These are phyloP conservation scores for Sminthurinus signatus DNA, from an alignment of 1,140 invertebrate species.

Conservation along the genomic window DNA sequence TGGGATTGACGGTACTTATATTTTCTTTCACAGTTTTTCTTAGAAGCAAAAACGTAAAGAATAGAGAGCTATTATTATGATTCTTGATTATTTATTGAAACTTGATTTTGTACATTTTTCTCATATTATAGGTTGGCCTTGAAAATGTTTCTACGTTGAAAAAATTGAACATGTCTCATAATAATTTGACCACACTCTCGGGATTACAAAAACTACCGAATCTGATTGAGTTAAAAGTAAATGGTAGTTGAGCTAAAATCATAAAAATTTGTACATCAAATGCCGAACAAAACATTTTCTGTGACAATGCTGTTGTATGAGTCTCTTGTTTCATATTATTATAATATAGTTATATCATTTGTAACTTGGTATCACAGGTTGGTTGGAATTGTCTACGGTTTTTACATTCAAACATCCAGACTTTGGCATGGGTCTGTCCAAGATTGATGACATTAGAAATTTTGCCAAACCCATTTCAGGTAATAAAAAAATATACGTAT, in stretches of 20 bases:
- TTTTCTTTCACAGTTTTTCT: too few species aligned
- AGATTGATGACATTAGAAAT: conserved; percentile 23
- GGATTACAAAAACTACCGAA: conserved; percentile 28
- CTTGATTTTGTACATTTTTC: not conserved
- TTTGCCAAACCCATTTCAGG: conserved; percentile 38
- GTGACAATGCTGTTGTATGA: too few species aligned
- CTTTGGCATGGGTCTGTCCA: conserved; percentile 16
- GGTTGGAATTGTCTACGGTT: conserved; percentile 31
- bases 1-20: conserved; percentile 12
- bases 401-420: conserved; percentile 22
- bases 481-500: not conserved
- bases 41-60: too few species aligned
- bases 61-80: too few species aligned
- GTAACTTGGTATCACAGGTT: too few species aligned
- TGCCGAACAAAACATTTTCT: too few species aligned
- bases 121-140: conserved; percentile 22
- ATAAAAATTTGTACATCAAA: too few species aligned
- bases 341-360: too few species aligned
- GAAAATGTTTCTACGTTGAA: conserved; percentile 23
- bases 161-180: conserved; percentile 31
- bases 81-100: conserved; percentile 27
- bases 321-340: too few species aligned
- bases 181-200: conserved; percentile 31
- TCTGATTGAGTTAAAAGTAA: conserved; percentile 31
- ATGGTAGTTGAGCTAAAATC: too few species aligned